phyloP scores from a whole-genome alignment of 2,888 invertebrate species.

The Cryptocephalus moraei region DNA sequence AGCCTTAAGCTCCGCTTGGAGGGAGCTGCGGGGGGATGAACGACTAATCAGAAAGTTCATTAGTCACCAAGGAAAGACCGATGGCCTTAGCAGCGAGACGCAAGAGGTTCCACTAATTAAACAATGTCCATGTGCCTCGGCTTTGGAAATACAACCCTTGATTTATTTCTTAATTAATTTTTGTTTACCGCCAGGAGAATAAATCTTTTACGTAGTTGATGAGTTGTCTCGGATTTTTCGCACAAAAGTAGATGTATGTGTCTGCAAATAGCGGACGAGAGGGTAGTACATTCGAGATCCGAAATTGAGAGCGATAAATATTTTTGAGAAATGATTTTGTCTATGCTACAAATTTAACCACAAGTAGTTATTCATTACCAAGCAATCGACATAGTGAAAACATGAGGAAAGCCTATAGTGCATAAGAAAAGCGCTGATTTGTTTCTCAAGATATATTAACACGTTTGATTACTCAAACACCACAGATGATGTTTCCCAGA shows the following conservation, averaged over 20 bases:
- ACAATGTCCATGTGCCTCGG: slow-evolving; percentile 27
- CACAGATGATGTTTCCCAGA: no score
- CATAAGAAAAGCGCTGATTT: no score
- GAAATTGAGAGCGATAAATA: no score
- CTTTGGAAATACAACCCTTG: slow-evolving; percentile 8
- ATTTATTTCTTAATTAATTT: slow-evolving; percentile 8
- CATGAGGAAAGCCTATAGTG: no score
- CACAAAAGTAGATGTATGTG: neutral
- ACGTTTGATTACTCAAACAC: no score
- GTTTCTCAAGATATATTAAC: no score
- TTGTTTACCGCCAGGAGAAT: slow-evolving; percentile 3
- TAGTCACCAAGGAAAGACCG: slow-evolving; percentile 39
- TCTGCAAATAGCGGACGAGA: neutral
- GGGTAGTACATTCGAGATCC: no score
- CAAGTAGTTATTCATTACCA: no score
- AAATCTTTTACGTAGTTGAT: neutral
- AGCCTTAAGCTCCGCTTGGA: neutral
- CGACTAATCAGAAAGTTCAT: slow-evolving; percentile 38
- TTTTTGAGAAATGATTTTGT: no score
- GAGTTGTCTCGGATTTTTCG: neutral
- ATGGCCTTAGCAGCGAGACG: slow-evolving; percentile 25
- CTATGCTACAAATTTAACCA: no score
- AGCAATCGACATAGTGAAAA: no score
- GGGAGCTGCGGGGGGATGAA: slow-evolving; percentile 18
- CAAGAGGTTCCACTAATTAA: slow-evolving; percentile 35